Conservation (phyloP, 2,888 invertebrate genomes). For the Ormia ochracea region DNA sequence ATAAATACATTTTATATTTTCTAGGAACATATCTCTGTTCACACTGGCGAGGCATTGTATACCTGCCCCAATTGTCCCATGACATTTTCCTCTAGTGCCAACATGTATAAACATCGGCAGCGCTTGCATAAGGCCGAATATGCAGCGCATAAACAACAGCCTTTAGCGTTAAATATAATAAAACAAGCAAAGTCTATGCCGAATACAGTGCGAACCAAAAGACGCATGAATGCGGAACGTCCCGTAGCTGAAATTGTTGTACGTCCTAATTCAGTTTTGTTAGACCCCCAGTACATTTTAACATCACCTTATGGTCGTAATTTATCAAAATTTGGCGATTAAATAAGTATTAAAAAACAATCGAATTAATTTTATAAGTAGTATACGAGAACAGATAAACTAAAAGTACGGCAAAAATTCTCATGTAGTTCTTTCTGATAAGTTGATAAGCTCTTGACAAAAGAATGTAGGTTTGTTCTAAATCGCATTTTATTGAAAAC, state of each 20-base stretch:
- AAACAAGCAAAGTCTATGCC: conserved; percentile 67
- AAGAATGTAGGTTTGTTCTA: too few relatives aligned
- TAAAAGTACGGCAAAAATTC: too few relatives aligned
- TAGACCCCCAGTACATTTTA: conserved; percentile 29
- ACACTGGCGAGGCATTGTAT: conserved; percentile 74
- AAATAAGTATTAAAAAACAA: neutral
- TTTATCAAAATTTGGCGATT: conserved; percentile 59
- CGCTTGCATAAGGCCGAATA: conserved; percentile 73
- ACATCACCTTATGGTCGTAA: conserved; percentile 59
- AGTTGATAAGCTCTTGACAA: too few relatives aligned
- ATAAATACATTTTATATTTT: neutral
- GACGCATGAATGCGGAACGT: conserved; percentile 39
- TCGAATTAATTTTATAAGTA: neutral
- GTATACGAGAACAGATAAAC: too few relatives aligned
- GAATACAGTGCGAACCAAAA: conserved; percentile 66
- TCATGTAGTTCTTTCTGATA: too few relatives aligned
- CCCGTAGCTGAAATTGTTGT: conserved; percentile 48
- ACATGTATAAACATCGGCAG: conserved; percentile 75
- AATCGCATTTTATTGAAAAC: too few relatives aligned
- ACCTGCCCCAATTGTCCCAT: conserved; percentile 74
- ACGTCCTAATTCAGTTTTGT: conserved; percentile 10
- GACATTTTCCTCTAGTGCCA: conserved; percentile 74
- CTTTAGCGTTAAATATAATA: conserved; percentile 72
- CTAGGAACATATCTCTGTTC: conserved; percentile 74
- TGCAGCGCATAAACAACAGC: conserved; percentile 72